Percentiles rank a stretch among this genome's conserved stretches.
Evolutionary conservation across 2,797 vertebrate species (phyloP).

Genomic region (Crax fasciolata): DNA sequence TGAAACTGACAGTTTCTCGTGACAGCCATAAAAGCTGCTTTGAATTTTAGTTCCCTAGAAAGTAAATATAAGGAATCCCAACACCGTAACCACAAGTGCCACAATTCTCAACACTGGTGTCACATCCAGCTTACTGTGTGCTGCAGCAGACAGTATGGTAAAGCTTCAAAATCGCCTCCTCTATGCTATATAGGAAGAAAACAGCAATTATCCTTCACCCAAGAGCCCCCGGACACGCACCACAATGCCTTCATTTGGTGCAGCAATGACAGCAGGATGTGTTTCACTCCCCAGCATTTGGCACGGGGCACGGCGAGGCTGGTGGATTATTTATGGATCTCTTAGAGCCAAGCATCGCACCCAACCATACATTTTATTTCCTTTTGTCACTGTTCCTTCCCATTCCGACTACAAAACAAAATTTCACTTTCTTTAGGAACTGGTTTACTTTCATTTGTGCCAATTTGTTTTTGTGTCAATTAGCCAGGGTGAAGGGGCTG

Average conservation of each 20-base stretch:
- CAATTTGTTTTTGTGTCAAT: conserved; percentile 5
- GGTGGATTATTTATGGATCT: background rate
- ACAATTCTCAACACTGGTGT: conserved; percentile 48
- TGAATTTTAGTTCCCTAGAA: conserved; percentile 80
- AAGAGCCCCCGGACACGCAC: background rate
- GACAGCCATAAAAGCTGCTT: conserved; percentile 72
- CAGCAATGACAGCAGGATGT: background rate
- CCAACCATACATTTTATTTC: background rate
- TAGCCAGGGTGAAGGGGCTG: background rate
- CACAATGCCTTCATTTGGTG: conserved; percentile 43
- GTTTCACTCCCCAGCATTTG: background rate
- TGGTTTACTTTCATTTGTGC: background rate
- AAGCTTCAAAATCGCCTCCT: conserved; percentile 1
- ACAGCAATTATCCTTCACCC: conserved; percentile 15
- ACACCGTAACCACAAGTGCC: conserved; percentile 61
- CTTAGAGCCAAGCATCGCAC: background rate
- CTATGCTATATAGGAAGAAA: background rate
- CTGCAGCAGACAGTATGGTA: conserved; percentile 21
- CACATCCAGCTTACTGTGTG: conserved; percentile 15
- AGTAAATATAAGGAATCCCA: conserved; percentile 76
- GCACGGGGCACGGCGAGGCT: background rate
- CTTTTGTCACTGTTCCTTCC: background rate
- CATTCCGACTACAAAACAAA: background rate
- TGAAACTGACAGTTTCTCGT: conserved; percentile 59
- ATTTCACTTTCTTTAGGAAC: background rate